Evolutionary conservation across 2,113 vertebrate species (phyloP).

Genomic region (Mus musculus): DNA sequence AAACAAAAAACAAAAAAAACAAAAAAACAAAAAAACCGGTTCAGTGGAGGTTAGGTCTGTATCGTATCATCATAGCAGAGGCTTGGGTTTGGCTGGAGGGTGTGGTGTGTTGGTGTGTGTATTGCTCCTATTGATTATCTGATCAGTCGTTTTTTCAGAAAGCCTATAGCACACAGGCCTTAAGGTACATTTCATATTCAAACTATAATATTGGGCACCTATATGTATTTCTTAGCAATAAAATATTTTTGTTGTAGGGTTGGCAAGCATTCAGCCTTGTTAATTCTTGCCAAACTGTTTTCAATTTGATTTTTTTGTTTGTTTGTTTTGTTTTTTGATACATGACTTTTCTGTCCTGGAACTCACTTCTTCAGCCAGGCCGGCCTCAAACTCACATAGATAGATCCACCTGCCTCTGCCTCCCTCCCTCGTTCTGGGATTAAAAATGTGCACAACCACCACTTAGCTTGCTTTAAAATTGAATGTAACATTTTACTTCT

Average conservation of each 20-base stretch:
- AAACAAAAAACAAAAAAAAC: too few species aligned
- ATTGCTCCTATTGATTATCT: background rate
- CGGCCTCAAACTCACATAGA: background rate
- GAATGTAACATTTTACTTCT: background rate
- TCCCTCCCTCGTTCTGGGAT: background rate
- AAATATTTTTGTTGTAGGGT: conserved; percentile 16
- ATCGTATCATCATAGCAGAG: background rate
- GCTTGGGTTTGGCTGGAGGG: background rate
- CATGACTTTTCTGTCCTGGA: background rate
- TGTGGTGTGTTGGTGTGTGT: background rate
- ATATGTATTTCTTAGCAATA: background rate
- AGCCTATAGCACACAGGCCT: background rate
- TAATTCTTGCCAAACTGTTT: conserved; percentile 1
- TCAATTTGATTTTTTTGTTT: background rate
- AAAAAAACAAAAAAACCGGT: background rate
- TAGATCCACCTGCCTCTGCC: background rate
- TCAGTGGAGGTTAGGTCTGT: background rate
- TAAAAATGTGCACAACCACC: background rate
- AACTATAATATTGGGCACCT: background rate
- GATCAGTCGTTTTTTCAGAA: background rate
- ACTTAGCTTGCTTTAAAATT: background rate
- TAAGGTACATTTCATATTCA: background rate
- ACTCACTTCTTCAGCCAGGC: background rate
- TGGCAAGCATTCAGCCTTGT: conserved; percentile 18
- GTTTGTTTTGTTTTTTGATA: background rate